Conservation (phyloP, 2,797 vertebrate species). For the Anisognathus igniventris region DNA sequence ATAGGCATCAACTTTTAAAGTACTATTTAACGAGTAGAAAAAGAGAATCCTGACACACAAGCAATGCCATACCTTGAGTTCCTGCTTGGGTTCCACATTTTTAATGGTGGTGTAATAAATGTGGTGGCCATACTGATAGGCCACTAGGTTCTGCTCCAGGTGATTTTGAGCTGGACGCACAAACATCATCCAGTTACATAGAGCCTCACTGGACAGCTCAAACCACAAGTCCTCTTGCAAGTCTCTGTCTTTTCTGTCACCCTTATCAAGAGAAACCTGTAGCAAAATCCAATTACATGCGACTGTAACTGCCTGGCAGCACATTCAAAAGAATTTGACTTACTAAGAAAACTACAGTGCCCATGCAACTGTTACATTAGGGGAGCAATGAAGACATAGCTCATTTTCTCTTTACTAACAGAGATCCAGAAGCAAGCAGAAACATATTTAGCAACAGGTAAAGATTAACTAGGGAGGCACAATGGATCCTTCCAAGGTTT, state of each 20-base stretch:
- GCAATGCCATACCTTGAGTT: slow-evolving; percentile 85
- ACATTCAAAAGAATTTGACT: not conserved
- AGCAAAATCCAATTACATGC: slow-evolving; percentile 19
- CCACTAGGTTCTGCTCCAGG: slow-evolving; percentile 96
- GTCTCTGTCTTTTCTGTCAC: slow-evolving; percentile 78
- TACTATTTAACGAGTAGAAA: not conserved
- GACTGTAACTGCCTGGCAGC: not conserved
- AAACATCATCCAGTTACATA: slow-evolving; percentile 99
- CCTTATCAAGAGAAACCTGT: slow-evolving; percentile 85
- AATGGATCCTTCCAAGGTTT: not conserved
- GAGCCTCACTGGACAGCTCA: slow-evolving; percentile 92
- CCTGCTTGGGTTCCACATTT: slow-evolving; percentile 96
- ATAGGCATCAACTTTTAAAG: not conserved
- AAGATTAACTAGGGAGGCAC: not conserved
- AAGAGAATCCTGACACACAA: not conserved
- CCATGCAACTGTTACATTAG: not conserved
- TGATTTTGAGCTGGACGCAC: slow-evolving; percentile 97
- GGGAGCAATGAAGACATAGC: not conserved
- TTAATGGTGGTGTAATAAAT: slow-evolving; percentile 98
- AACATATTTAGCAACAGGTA: not conserved
- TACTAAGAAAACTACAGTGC: not conserved
- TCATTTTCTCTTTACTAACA: not conserved
- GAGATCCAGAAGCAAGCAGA: not conserved
- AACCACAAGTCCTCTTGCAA: slow-evolving; percentile 87
- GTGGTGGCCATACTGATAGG: slow-evolving; percentile 94